phyloP scores from a whole-genome alignment of 2,888 invertebrate genomes.

The Cacoxenus indagator region DNA sequence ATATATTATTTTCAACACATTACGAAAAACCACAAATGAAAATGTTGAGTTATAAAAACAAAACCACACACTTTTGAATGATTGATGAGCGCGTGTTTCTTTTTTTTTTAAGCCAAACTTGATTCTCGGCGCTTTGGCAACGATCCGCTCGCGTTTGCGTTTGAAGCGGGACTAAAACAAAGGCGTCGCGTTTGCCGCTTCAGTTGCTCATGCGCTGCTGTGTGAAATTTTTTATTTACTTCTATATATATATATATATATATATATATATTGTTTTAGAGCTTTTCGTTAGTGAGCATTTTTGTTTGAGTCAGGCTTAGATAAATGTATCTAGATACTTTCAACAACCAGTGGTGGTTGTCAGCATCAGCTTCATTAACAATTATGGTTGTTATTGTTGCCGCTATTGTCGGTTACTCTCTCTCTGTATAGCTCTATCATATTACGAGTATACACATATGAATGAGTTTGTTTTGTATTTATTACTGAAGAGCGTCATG shows the following conservation, averaged over 20 bases:
- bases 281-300: no score
- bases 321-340: neutral
- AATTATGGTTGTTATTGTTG: neutral
- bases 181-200: neutral
- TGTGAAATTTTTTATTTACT: neutral
- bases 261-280: no score
- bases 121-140: neutral
- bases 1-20: no score
- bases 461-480: neutral
- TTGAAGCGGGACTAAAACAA: neutral
- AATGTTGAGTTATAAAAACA: no score
- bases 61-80: neutral
- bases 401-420: neutral
- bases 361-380: neutral
- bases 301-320: neutral
- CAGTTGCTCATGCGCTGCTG: neutral
- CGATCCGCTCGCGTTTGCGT: neutral
- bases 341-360: neutral
- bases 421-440: no score
- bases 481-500: neutral
- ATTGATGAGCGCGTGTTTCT: neutral
- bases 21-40: no score
- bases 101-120: no score
- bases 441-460: neutral
- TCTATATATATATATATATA: no score